Evolutionary conservation across 2,113 vertebrate species (phyloP).

Genomic region (Microcebus ravelobensis): DNA sequence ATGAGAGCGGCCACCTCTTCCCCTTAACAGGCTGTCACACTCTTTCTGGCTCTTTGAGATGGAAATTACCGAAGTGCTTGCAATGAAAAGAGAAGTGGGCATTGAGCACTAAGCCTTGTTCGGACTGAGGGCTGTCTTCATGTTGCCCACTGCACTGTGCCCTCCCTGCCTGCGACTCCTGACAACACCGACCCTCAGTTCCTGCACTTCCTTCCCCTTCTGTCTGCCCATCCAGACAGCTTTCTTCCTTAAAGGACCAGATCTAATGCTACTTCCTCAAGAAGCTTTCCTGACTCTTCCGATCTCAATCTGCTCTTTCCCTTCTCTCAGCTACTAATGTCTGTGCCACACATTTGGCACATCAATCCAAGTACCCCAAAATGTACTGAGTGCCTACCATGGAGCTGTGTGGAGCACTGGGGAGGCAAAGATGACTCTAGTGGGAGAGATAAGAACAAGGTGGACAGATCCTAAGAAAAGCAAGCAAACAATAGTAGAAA

Average conservation of each 20-base stretch:
- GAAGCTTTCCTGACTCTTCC: background rate
- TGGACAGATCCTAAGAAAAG: background rate
- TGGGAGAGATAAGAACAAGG: background rate
- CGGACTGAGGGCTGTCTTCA: background rate
- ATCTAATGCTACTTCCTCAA: background rate
- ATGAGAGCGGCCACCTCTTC: slow-evolving; percentile 43
- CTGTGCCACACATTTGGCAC: background rate
- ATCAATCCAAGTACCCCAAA: background rate
- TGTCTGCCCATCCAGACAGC: background rate
- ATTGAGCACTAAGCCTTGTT: slow-evolving; percentile 12
- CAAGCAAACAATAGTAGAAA: background rate
- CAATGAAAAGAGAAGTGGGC: slow-evolving; percentile 78
- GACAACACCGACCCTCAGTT: background rate
- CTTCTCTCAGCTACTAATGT: background rate
- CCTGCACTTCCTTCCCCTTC: background rate
- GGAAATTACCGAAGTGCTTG: slow-evolving; percentile 70
- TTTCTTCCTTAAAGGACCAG: background rate
- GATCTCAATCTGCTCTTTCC: background rate
- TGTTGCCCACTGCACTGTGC: background rate
- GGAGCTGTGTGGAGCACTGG: background rate
- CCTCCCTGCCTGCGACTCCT: background rate
- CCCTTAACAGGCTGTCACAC: slow-evolving; percentile 42
- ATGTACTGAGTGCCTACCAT: background rate
- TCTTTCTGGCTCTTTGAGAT: slow-evolving; percentile 79
- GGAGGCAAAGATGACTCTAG: background rate